phyloP scores from a whole-genome alignment of 2,888 invertebrate genomes.

The Hydropsyche betteni region DNA sequence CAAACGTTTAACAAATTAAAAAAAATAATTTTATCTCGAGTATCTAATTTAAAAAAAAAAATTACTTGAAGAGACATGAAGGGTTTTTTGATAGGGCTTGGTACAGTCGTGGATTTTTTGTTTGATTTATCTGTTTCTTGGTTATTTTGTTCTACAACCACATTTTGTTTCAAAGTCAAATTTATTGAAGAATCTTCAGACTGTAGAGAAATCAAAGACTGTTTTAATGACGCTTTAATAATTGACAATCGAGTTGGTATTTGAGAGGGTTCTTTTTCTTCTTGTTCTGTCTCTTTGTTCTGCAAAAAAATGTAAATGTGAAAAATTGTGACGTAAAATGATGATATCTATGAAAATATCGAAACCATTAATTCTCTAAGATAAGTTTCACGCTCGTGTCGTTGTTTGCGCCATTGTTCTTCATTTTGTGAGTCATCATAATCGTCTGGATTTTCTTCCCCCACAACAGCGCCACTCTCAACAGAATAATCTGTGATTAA shows the following conservation, averaged over 20 bases:
- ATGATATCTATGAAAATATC: neutral
- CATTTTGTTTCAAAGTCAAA: constrained; percentile 54
- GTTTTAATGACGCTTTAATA: constrained; percentile 60
- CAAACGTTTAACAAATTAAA: constrained; percentile 49
- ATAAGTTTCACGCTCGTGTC: constrained; percentile 83
- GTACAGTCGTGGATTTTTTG: constrained; percentile 58
- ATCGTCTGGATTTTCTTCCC: constrained; percentile 56
- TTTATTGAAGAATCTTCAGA: constrained; percentile 51
- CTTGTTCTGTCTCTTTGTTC: constrained; percentile 54
- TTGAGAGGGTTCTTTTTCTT: constrained; percentile 52
- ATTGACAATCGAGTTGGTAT: constrained; percentile 58
- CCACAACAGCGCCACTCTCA: constrained; percentile 56
- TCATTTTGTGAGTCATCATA: constrained; percentile 79
- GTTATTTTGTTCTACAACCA: constrained; percentile 45
- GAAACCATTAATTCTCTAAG: constrained; percentile 68
- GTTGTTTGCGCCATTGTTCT: constrained; percentile 79
- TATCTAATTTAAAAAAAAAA: constrained; percentile 53
- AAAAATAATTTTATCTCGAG: no score
- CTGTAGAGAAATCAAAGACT: constrained; percentile 55
- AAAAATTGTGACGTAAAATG: neutral
- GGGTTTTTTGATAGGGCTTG: constrained; percentile 60
- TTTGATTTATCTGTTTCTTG: constrained; percentile 52
- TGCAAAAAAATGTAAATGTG: constrained; percentile 30
- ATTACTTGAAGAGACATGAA: constrained; percentile 63
- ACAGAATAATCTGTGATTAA: constrained; percentile 54